Base-by-base conservation (phyloP, 2,888 invertebrate species). In the Sepioteuthis lessoniana region DNA sequence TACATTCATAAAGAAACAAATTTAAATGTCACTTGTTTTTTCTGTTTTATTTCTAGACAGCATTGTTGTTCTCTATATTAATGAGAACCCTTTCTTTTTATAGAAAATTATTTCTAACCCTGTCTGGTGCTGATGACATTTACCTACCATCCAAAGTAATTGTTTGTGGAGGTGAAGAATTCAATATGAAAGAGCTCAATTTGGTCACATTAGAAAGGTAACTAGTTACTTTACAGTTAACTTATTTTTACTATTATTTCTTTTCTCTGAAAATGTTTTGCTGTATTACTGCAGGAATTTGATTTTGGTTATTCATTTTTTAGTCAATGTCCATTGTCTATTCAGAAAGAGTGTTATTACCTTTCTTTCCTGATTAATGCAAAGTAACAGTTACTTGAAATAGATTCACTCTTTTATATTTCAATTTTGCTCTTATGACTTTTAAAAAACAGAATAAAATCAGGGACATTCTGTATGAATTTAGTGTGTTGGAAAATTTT, bases 91-190 rank as follows among this genome's bases (percentile, higher is more conserved):
- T 94, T 55, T 91, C 93, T 28, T 91, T 94, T 94, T 95, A 16
- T 94, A 97, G 97, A 95, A 96, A 96, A 93, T 95, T 97, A 92
- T 95, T 95, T 55, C 93, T 97, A 35, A 95, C 95, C 8, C 94
- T 97, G 76, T 96, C 96, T 94, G 95, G 96, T 38, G 95, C 96
- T 93, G 97, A 97, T 95, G 97, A 97, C 94, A 97, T 97, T 94
- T 97, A 97, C 94, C 95, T 97, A 47, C 97, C 97, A 4, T 95
- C 95, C 42, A 95, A 96, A 38, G 95, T 97, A 93, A 95, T 96
- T 13, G 96, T 97, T 25, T 95, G 96, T 94, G 97, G 97, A n/a
- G 97, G 97, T 21, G 97, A 96, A 42, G 94, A 95, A n/a, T 96
- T 96, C 94, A 95, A 96, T 94, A 95, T 96, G 93, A 96, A 96